phyloP scores from a whole-genome alignment of 2,113 vertebrate species.

The Antennarius striatus region DNA sequence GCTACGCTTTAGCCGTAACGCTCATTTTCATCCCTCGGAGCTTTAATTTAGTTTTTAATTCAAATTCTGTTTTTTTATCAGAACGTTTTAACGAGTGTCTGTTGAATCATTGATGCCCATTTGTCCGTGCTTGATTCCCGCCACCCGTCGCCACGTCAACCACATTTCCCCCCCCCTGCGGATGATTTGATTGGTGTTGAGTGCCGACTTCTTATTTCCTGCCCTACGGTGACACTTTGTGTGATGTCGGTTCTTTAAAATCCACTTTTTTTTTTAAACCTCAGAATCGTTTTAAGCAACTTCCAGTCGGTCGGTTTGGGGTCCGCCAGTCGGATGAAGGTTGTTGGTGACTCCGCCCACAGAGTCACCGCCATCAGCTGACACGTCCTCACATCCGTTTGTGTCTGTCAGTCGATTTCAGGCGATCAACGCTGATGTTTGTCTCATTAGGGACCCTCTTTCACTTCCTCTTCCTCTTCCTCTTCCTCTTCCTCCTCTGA shows the following conservation, averaged over 20 bases:
- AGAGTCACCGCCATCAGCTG: constrained; percentile 37
- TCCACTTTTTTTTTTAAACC: neutral
- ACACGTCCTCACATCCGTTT: constrained; percentile 56
- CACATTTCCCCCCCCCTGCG: constrained; percentile 4
- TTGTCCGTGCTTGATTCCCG: too few species aligned
- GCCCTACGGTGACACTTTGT: constrained; percentile 4
- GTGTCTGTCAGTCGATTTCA: constrained; percentile 67
- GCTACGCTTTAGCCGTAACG: too few species aligned
- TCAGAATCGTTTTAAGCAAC: too few species aligned
- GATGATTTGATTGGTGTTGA: constrained; percentile 19
- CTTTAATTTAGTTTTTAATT: too few species aligned
- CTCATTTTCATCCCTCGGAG: too few species aligned
- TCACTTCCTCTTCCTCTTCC: constrained; percentile 8
- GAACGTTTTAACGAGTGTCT: too few species aligned
- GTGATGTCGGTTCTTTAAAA: constrained; percentile 5
- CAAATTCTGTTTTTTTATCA: too few species aligned
- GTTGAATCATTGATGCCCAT: too few species aligned
- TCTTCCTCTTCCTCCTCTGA: constrained; percentile 24
- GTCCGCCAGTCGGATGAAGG: constrained; percentile 32
- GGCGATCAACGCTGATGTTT: constrained; percentile 55
- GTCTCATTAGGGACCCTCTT: constrained; percentile 62
- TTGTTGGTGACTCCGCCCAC: constrained; percentile 26
- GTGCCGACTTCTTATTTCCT: neutral
- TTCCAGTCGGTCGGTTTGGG: constrained; percentile 13
- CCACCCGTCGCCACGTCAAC: neutral